Conservation (phyloP, 2,797 vertebrate genomes). For the Myotis planiceps region DNA sequence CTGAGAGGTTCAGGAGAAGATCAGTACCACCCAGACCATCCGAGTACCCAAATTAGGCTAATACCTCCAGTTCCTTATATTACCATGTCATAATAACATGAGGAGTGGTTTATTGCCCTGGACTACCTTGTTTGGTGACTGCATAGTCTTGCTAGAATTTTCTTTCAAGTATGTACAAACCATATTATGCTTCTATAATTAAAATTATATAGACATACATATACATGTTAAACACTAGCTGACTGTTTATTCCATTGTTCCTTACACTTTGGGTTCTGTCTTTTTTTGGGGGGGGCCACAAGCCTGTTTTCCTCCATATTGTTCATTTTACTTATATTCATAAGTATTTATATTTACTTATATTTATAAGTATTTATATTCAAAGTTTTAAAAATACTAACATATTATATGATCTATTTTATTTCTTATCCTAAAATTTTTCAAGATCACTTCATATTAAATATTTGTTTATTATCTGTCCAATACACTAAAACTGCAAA, state of each 20-base stretch:
- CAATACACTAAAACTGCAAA: background rate
- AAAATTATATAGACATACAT: background rate
- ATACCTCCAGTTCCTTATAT: background rate
- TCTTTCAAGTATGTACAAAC: background rate
- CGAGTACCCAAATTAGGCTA: background rate
- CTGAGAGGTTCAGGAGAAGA: background rate
- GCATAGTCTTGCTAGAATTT: background rate
- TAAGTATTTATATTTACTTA: too few species aligned
- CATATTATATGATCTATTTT: background rate
- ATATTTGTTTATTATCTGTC: background rate
- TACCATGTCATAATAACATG: background rate
- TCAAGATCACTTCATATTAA: background rate
- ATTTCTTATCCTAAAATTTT: slow-evolving; percentile 22
- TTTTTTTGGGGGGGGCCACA: background rate
- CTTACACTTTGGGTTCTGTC: background rate
- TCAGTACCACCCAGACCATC: background rate
- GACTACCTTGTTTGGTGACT: background rate
- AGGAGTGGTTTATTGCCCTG: background rate
- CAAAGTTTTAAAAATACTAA: slow-evolving; percentile 6
- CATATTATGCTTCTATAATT: background rate
- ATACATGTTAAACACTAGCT: background rate
- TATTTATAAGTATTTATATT: too few species aligned
- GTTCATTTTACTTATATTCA: background rate
- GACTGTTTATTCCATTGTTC: background rate
- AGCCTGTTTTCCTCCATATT: background rate